Evolutionary conservation across 2,797 vertebrate genomes (phyloP).

Genomic region (Coccyzus lansbergi): DNA sequence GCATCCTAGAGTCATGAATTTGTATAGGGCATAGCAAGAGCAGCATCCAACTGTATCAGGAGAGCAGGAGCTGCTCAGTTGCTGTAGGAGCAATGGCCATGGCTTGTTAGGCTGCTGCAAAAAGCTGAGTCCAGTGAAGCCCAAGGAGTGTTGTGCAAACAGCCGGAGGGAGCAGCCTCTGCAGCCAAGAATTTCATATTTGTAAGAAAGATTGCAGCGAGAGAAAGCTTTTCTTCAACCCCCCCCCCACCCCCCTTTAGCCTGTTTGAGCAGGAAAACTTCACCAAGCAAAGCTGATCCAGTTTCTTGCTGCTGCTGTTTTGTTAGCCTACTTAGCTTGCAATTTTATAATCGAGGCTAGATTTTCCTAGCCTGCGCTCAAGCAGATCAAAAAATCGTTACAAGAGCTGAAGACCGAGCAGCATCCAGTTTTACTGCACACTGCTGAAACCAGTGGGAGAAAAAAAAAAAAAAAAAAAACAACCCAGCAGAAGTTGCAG

Average conservation of each 20-base stretch:
- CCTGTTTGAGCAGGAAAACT: background rate
- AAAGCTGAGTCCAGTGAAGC: background rate
- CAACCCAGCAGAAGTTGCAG: conserved; percentile 11
- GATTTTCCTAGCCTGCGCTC: background rate
- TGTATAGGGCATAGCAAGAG: background rate
- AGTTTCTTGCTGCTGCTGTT: conserved; percentile 45
- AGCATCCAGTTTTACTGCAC: background rate
- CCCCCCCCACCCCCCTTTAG: too few relatives aligned
- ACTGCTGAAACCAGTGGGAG: background rate
- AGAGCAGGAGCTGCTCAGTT: background rate
- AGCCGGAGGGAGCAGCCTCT: background rate
- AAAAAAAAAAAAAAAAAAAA: background rate
- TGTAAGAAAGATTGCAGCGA: background rate
- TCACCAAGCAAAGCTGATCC: conserved; percentile 39
- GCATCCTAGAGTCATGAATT: background rate
- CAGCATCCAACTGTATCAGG: background rate
- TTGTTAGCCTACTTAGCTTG: conserved; percentile 58
- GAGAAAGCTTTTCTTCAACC: background rate
- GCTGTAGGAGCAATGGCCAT: background rate
- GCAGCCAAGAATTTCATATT: background rate
- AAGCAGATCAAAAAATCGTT: background rate
- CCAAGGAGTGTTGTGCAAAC: background rate
- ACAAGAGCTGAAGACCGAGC: background rate
- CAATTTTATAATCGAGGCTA: conserved; percentile 5
- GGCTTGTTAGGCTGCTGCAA: background rate